Evolutionary conservation across 2,888 invertebrate genomes (phyloP).

Genomic region (Bimastos eiseni): DNA sequence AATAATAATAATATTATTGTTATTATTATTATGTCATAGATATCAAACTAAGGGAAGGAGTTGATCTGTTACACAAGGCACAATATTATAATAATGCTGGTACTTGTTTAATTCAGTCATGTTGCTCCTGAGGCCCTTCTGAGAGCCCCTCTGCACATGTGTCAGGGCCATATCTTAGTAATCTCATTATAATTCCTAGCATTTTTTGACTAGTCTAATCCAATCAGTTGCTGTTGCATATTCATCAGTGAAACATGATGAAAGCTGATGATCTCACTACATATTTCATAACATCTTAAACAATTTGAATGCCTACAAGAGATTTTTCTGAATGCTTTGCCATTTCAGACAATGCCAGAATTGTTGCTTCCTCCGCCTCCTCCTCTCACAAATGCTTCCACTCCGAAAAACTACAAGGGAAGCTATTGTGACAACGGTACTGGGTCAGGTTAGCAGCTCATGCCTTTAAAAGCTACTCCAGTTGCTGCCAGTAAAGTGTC

Average conservation of each 20-base stretch:
- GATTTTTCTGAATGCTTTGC: background rate
- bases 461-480: background rate
- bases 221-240: background rate
- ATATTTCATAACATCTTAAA: background rate
- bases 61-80: background rate
- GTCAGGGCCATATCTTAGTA: background rate
- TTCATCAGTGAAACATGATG: background rate
- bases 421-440: background rate
- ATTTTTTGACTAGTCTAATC: background rate
- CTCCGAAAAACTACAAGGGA: background rate
- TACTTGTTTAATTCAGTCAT: background rate
- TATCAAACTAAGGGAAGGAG: too few species aligned
- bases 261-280: background rate
- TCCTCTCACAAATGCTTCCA: background rate
- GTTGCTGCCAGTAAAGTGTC: background rate
- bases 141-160: background rate
- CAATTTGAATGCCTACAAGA: background rate
- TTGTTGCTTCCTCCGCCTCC: constrained; percentile 28
- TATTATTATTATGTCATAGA: too few species aligned
- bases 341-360: constrained; percentile 20
- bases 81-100: background rate
- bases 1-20: too few species aligned
- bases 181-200: background rate
- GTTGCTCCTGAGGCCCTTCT: background rate
- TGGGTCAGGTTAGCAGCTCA: background rate